phyloP scores from a whole-genome alignment of 2,113 vertebrate species.

The Lontra canadensis region DNA sequence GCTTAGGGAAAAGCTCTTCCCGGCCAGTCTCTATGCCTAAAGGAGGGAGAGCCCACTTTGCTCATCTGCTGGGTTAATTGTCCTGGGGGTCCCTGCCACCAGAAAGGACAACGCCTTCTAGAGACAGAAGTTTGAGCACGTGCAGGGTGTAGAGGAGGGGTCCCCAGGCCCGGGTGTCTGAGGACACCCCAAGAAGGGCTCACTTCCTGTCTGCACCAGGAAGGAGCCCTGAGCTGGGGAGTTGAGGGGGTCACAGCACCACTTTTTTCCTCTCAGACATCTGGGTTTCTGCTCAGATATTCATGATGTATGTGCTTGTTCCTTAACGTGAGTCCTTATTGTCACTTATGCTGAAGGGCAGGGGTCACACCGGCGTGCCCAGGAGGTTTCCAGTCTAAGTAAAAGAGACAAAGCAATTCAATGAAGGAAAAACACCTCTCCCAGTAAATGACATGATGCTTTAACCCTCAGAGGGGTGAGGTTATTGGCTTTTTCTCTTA shows the following conservation, averaged over 20 bases:
- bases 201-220: neutral
- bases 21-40: accelerated
- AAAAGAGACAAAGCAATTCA: slow-evolving; percentile 68
- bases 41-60: accelerated
- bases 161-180: too few species aligned
- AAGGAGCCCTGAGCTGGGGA: accelerated
- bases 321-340: neutral
- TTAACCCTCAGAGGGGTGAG: neutral
- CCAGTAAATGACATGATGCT: neutral
- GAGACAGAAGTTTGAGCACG: neutral
- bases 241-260: accelerated
- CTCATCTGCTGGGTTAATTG: neutral
- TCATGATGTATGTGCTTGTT: accelerated
- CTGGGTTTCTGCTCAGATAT: accelerated
- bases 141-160: accelerated
- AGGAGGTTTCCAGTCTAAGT: slow-evolving; percentile 57
- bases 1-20: neutral
- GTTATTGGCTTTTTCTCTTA: slow-evolving; percentile 48
- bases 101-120: neutral
- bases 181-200: neutral
- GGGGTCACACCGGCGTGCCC: neutral
- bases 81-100: accelerated
- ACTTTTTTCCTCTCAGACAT: neutral
- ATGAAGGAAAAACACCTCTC: neutral
- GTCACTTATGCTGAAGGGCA: neutral